phyloP scores from a whole-genome alignment of 2,797 vertebrate genomes.

The Calcarius lapponicus region DNA sequence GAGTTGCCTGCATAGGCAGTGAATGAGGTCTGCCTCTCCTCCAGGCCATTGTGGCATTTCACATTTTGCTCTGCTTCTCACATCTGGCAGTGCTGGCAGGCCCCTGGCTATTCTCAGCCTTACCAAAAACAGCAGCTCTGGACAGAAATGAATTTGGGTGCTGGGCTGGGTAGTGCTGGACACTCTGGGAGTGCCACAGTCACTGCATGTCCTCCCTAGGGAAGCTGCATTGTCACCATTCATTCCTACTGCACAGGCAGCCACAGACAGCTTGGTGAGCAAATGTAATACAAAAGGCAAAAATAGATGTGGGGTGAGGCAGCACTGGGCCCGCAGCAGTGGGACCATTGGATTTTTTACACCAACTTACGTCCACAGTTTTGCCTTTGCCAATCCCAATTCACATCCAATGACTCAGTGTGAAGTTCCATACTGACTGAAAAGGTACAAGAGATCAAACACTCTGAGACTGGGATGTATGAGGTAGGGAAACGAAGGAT shows the following conservation, averaged over 20 bases:
- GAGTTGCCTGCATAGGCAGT: background rate
- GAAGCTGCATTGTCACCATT: background rate
- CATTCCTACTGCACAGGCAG: background rate
- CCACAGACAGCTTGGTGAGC: background rate
- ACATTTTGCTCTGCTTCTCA: background rate
- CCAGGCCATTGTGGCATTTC: background rate
- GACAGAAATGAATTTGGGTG: background rate
- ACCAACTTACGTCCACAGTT: background rate
- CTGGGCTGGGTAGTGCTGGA: background rate
- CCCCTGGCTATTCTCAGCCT: background rate
- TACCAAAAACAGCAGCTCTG: background rate
- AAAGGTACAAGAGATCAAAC: background rate
- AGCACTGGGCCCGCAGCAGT: background rate
- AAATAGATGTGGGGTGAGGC: background rate
- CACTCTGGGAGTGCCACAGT: background rate
- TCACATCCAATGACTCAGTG: background rate
- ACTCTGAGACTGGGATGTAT: background rate
- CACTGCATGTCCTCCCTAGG: too few species aligned
- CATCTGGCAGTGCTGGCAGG: background rate
- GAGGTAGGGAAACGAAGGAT: background rate
- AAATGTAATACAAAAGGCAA: background rate
- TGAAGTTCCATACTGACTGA: background rate
- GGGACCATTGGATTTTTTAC: rapidly evolving
- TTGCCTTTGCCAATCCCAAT: background rate
- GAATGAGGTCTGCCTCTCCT: background rate